A percentile compares a stretch with the other conserved stretches of the same genome.
Evolutionary conservation across 2,113 vertebrate genomes (phyloP).

Genomic region (Paramisgurnus dabryanus): DNA sequence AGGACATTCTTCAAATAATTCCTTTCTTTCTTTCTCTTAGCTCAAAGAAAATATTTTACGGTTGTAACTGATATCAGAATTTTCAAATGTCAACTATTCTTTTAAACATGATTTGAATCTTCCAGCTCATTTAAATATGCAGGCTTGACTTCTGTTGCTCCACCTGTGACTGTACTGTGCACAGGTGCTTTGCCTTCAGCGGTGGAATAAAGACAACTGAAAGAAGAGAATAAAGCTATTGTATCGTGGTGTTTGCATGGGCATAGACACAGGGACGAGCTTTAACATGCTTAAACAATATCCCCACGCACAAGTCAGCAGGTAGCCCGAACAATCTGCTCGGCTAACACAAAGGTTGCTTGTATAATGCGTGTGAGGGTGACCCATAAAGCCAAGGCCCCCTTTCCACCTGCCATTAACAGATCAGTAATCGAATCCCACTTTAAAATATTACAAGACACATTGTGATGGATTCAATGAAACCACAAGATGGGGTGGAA

Average conservation of each 20-base stretch:
- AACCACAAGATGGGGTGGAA: neutral
- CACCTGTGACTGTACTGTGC: neutral
- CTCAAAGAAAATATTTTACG: too few relatives aligned
- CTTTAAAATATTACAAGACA: too few relatives aligned
- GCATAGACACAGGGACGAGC: neutral
- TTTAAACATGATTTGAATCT: neutral
- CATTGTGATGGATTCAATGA: neutral
- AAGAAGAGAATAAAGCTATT: constrained; percentile 11
- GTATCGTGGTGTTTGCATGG: neutral
- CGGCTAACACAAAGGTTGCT: neutral
- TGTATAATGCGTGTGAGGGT: neutral
- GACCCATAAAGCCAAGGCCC: neutral
- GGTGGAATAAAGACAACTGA: neutral
- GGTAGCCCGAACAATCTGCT: neutral
- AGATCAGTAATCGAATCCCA: too few relatives aligned
- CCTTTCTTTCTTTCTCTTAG: too few relatives aligned
- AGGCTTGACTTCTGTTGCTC: neutral
- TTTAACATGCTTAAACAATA: constrained; percentile 13
- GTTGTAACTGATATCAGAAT: too few relatives aligned
- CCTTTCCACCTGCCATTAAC: neutral
- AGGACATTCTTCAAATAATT: too few relatives aligned
- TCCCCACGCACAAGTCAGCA: neutral
- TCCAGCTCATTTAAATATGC: neutral
- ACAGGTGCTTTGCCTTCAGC: constrained; percentile 19
- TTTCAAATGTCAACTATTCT: neutral